Base-by-base conservation (phyloP, 2,888 invertebrate species). In the Pharmacophagus antenor region DNA sequence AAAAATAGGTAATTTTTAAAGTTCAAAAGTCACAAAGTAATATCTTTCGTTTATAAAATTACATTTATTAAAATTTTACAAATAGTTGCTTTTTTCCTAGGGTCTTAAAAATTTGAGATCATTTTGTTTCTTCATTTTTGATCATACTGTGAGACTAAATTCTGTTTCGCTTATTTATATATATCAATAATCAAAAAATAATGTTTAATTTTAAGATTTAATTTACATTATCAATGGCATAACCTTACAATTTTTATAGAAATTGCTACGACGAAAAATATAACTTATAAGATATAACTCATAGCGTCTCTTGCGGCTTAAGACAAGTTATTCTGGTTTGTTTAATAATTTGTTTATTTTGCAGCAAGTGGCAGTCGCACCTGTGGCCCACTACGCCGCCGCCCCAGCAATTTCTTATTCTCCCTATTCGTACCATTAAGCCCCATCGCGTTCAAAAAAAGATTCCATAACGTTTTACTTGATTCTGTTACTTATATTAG, bases 321-420 rank as follows among this genome's bases (percentile, higher is more conserved):
- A 23, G 25, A 27, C 12, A 10, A 44, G 23, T 48, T 20, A 31
- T 50, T 56, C 8, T 18, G n/a, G 10, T 25, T 27, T 27, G 42
- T 57, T 57, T 2, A 57, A 51, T 52, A 47, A 37, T 59, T 15
- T 55, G 44, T 55, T 50, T 37, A 41, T 53, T 48, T 58, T 58
- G 25, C 62, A 65, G 56, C 61, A 59, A 62, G 57, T 56, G 22
- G 61, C 54, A 37, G 37, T 62, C 22, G 78, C 80, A 22, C 91
- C 88, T 44, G 73, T 88, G 31, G 76, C 85, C 27, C 82, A 86
- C 60, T 89, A 89, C 64, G 91, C 84, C 1, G 76, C 76, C 22
- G 82, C 78, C 52, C 80, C 81, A 1, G 77, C 86, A 49, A 70
- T 85, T 65, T 79, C 82, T 27, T 74, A 86, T 46, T 85, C 89